Percentiles rank a stretch among this genome's conserved stretches.
Evolutionary conservation across 1,140 invertebrate genomes (phyloP).

Genomic region (Achatina immaculata): DNA sequence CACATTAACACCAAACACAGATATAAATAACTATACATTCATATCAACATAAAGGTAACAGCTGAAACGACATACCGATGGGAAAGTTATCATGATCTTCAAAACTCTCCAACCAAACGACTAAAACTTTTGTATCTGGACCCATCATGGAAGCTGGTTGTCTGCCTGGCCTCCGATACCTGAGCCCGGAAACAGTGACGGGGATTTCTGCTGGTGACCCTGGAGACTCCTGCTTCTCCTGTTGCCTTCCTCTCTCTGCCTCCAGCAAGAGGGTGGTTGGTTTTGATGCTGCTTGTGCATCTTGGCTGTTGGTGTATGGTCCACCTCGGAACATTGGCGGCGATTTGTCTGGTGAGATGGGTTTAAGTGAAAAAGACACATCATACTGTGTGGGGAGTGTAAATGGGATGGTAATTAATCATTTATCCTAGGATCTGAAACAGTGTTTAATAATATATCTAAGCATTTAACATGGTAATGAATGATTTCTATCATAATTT

Average conservation of each 20-base stretch:
- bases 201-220: slow-evolving; percentile 50
- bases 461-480: too few relatives aligned
- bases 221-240: slow-evolving; percentile 36
- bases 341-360: slow-evolving; percentile 53
- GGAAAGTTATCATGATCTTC: slow-evolving; percentile 92
- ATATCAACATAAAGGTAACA: too few relatives aligned
- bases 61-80: slow-evolving; percentile 77
- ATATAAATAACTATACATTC: too few relatives aligned
- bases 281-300: slow-evolving; percentile 9
- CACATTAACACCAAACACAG: too few relatives aligned
- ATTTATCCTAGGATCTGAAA: too few relatives aligned
- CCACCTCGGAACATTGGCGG: slow-evolving; percentile 40
- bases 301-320: slow-evolving; percentile 5
- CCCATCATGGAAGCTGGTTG: slow-evolving; percentile 58
- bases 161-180: slow-evolving; percentile 51
- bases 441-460: too few relatives aligned
- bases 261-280: slow-evolving; percentile 36
- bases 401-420: too few relatives aligned
- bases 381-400: too few relatives aligned
- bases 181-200: slow-evolving; percentile 57
- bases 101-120: slow-evolving; percentile 95
- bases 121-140: slow-evolving; percentile 83
- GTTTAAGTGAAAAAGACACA: too few relatives aligned
- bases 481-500: too few relatives aligned
- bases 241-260: slow-evolving; percentile 18